Evolutionary conservation across 1,140 invertebrate genomes (phyloP), one percentile per base, ranked within the genome.

Genomic region (Ceratosolen solmsi): DNA sequence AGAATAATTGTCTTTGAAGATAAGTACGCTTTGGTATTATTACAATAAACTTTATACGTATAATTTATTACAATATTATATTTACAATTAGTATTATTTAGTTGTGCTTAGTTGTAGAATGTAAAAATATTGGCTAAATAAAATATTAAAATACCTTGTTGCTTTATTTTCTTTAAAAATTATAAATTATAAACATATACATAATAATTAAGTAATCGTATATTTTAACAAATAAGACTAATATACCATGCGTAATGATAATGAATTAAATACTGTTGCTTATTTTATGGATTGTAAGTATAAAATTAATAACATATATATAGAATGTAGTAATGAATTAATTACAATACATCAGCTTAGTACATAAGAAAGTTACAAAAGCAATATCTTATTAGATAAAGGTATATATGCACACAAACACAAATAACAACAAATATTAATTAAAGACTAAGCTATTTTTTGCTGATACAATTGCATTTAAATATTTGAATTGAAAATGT

Each of bases 61-160:
- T 58, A 74, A 56, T 58, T 73, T 73, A 73, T 73, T 73, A 46
- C 30, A 73, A n/a, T 33, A 73, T 73, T 51, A 51, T 11, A 33
- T 46, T 49, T 49, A 46, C 0, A 5, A 46, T 30, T 51, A 73
- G 27, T 51, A 30, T 54, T 49, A 72, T 33, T 73, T 46, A n/a
- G 33, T 71, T 49, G 58, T 38, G 13, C 17, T 73, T 73, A 30
- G 17, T 15, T 30, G 33, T 8, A 58, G 15, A 36, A 41, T 75
- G 51, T 75, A 75, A 75, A 75, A 22, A 38, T 58, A 25, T 75
- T 58, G 27, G n/a, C 11, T 36, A 38, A 76, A 76, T 76, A 63
- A 76, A 76, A 41, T 49, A 3, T 63, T 5, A 58, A 54, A 73
- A 30, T 8, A 71, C 33, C 13, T 60, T 27, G 13, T 30, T 65